Evolutionary conservation across 1,140 invertebrate species (phyloP), one percentile per base, ranked within the genome.

Genomic region (Battus philenor): DNA sequence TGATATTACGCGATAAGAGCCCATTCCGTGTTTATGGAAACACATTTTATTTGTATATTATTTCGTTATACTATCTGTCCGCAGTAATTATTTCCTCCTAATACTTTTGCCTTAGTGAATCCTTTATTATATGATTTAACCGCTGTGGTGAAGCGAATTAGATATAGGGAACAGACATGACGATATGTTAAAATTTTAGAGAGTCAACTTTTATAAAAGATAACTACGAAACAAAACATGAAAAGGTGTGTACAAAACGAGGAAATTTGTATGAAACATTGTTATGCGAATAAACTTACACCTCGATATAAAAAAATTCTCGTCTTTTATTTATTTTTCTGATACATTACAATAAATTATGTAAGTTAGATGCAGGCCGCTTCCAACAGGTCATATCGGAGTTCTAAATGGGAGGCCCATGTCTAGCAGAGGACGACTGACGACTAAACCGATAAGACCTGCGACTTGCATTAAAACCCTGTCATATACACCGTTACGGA

Each of bases 211-310:
- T 85, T 85, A 82, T 82, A 85, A 80, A 81, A 70, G 70, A 79
- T 70, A 70, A 72, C 67, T 74, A 81, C 68, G 80, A 81, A 67
- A 78, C 67, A 77, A 84, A 78, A 61, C 56, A 65, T 69, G 73
- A 78, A 75, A 80, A 78, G 81, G 81, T 85, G 80, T 82, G 81
- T 85, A 85, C 81, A 82, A 85, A 82, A 82, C 68, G 78, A 82
- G 78, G 75, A 81, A 78, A 85, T 85, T 85, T 85, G 81, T 85
- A 85, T 85, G 81, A 82, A 80, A 82, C 68, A 79, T 82, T 85
- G 81, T 85, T 85, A 85, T 82, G 81, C 81, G 76, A 81, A 85
- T 85, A 85, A 85, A 85, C 80, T 85, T 85, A 85, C 78, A 85
- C 80, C 80, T 81, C 78, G 79, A 85, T 71, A 82, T 82, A 85